These are phyloP conservation scores for Drosophila mojavensis DNA, from an alignment of 1,140 invertebrate genomes.

Conservation along the genomic window DNA sequence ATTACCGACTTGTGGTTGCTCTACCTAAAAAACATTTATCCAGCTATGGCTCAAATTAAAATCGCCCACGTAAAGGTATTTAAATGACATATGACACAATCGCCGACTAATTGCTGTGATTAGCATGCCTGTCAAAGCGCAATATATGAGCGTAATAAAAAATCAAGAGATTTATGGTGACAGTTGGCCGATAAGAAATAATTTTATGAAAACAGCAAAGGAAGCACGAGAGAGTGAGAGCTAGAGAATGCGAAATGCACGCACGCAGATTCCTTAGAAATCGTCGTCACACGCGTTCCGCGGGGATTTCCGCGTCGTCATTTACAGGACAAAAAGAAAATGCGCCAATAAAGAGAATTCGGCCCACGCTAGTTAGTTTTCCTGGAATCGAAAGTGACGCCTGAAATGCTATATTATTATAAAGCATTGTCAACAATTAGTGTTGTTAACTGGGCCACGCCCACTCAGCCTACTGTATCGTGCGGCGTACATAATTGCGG, in stretches of 20 bases:
- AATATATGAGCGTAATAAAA: slow-evolving; percentile 10
- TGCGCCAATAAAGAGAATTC: background rate
- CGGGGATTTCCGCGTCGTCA: slow-evolving; percentile 47
- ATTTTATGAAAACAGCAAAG: background rate
- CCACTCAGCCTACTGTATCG: slow-evolving; percentile 57
- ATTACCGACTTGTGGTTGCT: too few relatives aligned
- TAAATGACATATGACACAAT: background rate
- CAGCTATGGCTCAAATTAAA: too few relatives aligned
- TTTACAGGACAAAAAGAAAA: background rate
- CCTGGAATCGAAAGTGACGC: slow-evolving; percentile 56
- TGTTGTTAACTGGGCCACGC: slow-evolving; percentile 3
- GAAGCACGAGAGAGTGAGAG: background rate
- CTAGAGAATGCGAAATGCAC: background rate
- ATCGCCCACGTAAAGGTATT: background rate
- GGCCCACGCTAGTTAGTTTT: slow-evolving; percentile 40
- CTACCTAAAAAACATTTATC: too few relatives aligned
- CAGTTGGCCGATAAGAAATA: slow-evolving; percentile 10
- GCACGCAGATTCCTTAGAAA: background rate
- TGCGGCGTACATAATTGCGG: slow-evolving; percentile 64
- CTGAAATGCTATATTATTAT: slow-evolving; percentile 22
- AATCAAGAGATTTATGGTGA: slow-evolving; percentile 16
- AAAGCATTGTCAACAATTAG: slow-evolving; percentile 64
- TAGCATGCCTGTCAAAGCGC: slow-evolving; percentile 3
- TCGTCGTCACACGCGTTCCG: slow-evolving; percentile 15
- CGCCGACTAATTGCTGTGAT: slow-evolving; percentile 18